Evolutionary conservation across 2,888 invertebrate species (phyloP), one percentile per base, ranked within the genome.

Genomic region (Encarsia formosa): DNA sequence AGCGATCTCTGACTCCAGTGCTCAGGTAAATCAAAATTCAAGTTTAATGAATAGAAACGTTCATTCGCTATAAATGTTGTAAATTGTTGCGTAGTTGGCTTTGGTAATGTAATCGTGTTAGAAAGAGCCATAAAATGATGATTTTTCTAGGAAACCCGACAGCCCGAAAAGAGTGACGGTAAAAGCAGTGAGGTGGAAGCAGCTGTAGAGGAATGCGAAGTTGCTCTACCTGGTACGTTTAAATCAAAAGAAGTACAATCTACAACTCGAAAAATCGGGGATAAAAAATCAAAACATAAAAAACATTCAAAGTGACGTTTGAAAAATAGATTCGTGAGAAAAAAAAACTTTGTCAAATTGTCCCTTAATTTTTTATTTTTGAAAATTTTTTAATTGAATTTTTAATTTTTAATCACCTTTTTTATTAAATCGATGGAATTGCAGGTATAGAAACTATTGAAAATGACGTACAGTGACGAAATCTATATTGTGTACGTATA

Each of bases 391-490:
- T 32, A 38, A 35, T 39, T 9, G 29, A 43, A 29, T 16, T 35
- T 41, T 18, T 9, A 34, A 32, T 15, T 32, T 26, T 9, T 41
- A 40, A 46, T 42, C n/a, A 18, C 32, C 13, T 37, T 37, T 19
- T 19, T 19, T 8, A 5, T 37, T 31, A 8, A 52, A 54, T 44
- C 31, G 15, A 49, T 41, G 13, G 50, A 56, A 56, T 59, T 58
- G 47, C 56, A 56, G 56, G 53, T 56, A 40, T 53, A 51, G 42
- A 31, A 31, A 41, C 51, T 55, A 54, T 46, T 52, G 46, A 56
- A 56, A 57, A 52, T 59, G 52, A 57, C 49, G 52, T 55, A 46
- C 50, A 53, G 24, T 54, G 54, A 58, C 51, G 50, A 55, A 54
- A 52, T 42, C 51, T 42, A 49, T 53, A 59, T 53, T 45, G 39